Base-by-base conservation (phyloP, 2,113 vertebrate species). In the Perca schrenkii region DNA sequence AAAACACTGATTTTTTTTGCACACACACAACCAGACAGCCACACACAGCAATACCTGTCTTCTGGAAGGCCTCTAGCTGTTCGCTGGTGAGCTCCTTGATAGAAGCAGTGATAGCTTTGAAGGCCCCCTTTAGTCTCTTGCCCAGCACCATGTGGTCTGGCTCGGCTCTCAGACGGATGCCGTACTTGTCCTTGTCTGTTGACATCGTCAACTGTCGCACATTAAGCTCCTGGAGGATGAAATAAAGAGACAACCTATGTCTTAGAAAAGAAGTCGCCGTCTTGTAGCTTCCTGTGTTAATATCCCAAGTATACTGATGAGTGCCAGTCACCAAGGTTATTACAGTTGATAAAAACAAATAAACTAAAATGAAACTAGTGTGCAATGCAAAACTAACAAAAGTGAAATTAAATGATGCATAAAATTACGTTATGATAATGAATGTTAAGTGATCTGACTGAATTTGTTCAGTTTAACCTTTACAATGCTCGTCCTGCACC, bases 141-240 rank as follows among this genome's bases (percentile, higher is more conserved):
- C 98, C 98, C 71, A 99, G 95, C 61, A 99, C 97, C 97, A 98
- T 97, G 95, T 99, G 97, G 94, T 99, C 98, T 0, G 98, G 98
- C 88, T 99, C 98, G 0, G 98, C 98, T 90, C 97, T 90, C 80
- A 99, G 94, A 2, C 93, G 93, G 85, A 99, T 97, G 1, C 97
- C 97, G 0, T 98, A 99, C 70, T 95, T 95, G 78, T 95, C 96
- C 91, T 99, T 99, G 90, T 99, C 96, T 0, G 96, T 96, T 16
- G 98, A 98, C 34, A 99, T 82, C 0, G 98, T 99, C 82, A 99
- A 91, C 81, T 95, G 94, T 6, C 97, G 96, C 36, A 99, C 97
- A 58, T 99, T 99, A 61, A 99, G 94, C 85, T 99, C 98, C 98
- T 99, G 82, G 0, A 74, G 50, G 77, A 66, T 31, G 7, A 21